A percentile compares a stretch with the other conserved stretches of the same genome.
These are phyloP conservation scores for Tokudaia tokunoshimensis DNA, from an alignment of 2,797 vertebrate genomes.

Conservation along the genomic window DNA sequence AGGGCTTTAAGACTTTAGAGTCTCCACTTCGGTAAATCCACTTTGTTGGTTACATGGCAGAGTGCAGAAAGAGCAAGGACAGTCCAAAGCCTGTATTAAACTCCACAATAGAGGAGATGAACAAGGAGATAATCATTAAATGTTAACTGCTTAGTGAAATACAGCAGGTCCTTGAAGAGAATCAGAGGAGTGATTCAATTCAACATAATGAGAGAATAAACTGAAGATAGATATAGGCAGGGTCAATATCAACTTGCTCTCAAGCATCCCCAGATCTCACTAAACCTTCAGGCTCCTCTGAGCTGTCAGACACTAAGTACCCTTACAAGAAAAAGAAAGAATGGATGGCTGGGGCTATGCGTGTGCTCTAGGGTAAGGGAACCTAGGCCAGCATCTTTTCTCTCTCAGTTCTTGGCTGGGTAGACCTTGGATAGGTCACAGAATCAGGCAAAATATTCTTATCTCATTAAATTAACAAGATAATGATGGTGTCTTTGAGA, in stretches of 20 bases:
- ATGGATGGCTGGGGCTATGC: rapidly evolving
- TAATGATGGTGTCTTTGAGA: background rate
- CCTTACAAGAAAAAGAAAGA: background rate
- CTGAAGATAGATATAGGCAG: background rate
- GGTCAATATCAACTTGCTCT: background rate
- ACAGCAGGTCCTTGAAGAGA: background rate
- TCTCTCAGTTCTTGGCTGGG: background rate
- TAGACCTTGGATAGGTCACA: background rate
- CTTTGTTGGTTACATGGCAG: background rate
- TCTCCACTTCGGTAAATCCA: background rate
- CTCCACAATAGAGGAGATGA: background rate
- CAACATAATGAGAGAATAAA: background rate
- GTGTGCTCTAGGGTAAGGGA: background rate
- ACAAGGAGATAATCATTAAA: background rate
- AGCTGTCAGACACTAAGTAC: background rate
- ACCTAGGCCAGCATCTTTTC: background rate
- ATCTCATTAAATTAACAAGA: background rate
- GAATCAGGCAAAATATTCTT: background rate
- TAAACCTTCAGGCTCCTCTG: background rate
- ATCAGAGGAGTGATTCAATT: background rate
- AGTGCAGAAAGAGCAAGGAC: background rate
- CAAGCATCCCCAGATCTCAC: background rate
- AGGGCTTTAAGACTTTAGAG: background rate
- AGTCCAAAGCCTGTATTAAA: background rate
- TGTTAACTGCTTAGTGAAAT: background rate